A percentile compares a stretch with the other conserved stretches of the same genome.
These are phyloP conservation scores for Steinernema hermaphroditum DNA, from an alignment of 2,888 invertebrate genomes.

Conservation along the genomic window DNA sequence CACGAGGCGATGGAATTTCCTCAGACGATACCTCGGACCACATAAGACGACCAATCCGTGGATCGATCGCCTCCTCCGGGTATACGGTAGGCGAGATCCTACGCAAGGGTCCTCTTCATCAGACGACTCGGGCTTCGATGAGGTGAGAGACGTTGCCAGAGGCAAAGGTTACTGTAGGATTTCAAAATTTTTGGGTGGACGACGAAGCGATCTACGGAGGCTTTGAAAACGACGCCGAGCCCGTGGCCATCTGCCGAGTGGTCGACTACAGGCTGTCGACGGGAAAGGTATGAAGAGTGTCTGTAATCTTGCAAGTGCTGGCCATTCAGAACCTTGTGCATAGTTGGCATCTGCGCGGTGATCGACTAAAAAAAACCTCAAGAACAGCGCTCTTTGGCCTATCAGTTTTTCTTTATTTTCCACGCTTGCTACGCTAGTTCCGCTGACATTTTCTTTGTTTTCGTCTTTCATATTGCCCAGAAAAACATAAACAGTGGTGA, in stretches of 20 bases:
- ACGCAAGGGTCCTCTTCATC: too few relatives aligned
- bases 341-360: too few relatives aligned
- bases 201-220: background rate
- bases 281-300: background rate
- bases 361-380: background rate
- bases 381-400: slow-evolving; percentile 1
- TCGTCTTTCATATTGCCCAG: background rate
- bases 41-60: too few relatives aligned
- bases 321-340: too few relatives aligned
- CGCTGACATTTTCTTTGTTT: too few relatives aligned
- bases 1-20: background rate
- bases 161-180: too few relatives aligned
- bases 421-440: background rate
- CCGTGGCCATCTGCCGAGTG: background rate
- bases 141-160: too few relatives aligned
- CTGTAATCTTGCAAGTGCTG: too few relatives aligned
- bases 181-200: background rate
- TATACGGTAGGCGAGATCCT: too few relatives aligned
- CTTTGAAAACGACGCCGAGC: background rate
- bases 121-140: too few relatives aligned
- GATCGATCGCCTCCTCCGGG: too few relatives aligned
- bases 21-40: background rate
- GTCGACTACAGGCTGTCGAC: background rate
- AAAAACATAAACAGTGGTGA: background rate
- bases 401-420: background rate